Evolutionary conservation across 2,113 vertebrate species (phyloP), one percentile per base, ranked within the genome.

Genomic region (Salvator merianae): DNA sequence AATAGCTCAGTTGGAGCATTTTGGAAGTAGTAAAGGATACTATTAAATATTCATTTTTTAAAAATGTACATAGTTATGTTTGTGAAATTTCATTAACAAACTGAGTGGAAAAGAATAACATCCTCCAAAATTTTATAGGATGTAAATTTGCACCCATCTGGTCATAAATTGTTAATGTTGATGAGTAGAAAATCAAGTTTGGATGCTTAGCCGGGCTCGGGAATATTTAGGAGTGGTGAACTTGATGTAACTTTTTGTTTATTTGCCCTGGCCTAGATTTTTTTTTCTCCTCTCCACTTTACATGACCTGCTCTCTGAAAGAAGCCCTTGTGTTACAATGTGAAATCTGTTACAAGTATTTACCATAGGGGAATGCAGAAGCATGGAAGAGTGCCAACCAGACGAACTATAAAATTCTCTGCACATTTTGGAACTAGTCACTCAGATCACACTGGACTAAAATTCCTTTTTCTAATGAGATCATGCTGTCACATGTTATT

Each of bases 321-420:
- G 98, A 95, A 96, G 94, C 96, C 97, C 96, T 99, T 99, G 98
- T 99, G 96, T 96, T 97, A 95, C 96, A 94, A 95, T 93, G 96
- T 97, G 96, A 98, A 99, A 98, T 97, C 97, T 98, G 97, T 97
- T 99, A 97, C 97, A 99, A 98, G 98, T 99, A 98, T 99, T 99
- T 99, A 98, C 97, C 97, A 95, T 94, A 94, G 95, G 95, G 96
- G 97, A 96, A 97, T 94, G 96, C 97, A 95, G 96, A 95, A 96
- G 94, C 93, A 89, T 98, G 98, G 98, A 96, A 88, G 91, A 90
- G 93, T 91, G 97, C 98, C 98, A 98, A 96, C 95, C 97, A 98
- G 97, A 98, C 97, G 47, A 94, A 97, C 97, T 96, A 97, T 97
- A 98, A 98, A 98, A 98, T 97, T 97, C 97, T 95, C 97, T 95